Base-by-base conservation (phyloP, 2,888 invertebrate genomes). In the Diloba caeruleocephala region DNA sequence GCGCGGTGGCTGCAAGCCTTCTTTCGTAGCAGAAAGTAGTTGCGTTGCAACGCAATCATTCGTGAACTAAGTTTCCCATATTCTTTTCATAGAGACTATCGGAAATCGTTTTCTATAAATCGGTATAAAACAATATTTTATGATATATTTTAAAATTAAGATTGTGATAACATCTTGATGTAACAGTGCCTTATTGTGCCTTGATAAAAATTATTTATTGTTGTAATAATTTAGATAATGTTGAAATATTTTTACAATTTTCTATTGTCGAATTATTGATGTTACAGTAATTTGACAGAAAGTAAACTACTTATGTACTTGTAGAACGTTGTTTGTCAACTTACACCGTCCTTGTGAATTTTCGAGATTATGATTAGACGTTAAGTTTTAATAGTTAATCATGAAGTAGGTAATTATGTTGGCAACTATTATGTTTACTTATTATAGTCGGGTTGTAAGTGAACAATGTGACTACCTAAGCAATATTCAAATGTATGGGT, bases 281-380 rank as follows among this genome's bases (percentile, higher is more conserved):
- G 76, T 82, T 81, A 81, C 86, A 84, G 79, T 85, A 77, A 82
- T 82, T 80, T 81, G 81, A 82, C 84, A 82, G 78, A 80, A 45
- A 82, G 82, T 82, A 80, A 86, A 85, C 81, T 89, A 89, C 85
- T 87, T 89, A 84, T 80, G 74, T 81, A 81, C 79, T 87, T 79
- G 83, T 87, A 85, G 82, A 78, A 84, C 78, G 81, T 86, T 85
- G 85, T 87, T 88, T 89, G 88, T 88, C 89, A 88, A 89, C 87
- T 90, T 90, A 91, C 92, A 92, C 92, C 93, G 93, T 93, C 93
- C 93, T 92, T 90, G 90, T 89, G 88, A 92, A 90, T 90, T 88
- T 90, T 89, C 87, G 92, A 92, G 92, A 93, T 92, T 92, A 91
- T 89, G 81, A 75, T 80, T 90, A 90, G 87, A 80, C 79, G 83